Evolutionary conservation across 2,888 invertebrate species (phyloP).

Genomic region (Brachyptera risi): DNA sequence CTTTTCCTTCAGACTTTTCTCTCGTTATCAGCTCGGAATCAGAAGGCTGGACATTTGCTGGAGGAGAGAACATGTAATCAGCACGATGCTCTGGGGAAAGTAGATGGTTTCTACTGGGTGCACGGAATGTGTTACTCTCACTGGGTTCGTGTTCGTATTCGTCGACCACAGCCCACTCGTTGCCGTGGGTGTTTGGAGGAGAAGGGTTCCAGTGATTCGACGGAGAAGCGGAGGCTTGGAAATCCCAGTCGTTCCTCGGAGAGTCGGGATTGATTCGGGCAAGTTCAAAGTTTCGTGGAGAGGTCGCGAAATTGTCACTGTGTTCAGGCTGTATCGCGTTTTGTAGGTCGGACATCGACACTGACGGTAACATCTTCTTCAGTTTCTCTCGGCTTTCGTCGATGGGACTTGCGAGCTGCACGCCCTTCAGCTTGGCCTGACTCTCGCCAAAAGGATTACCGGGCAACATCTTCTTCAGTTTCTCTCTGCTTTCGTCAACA

Average conservation of each 20-base stretch:
- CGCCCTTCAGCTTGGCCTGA: no score
- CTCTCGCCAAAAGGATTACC: no score
- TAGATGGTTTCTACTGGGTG: background rate
- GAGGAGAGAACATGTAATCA: background rate
- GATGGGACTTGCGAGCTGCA: no score
- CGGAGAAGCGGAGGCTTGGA: background rate
- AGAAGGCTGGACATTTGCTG: no score
- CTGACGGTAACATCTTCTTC: slow-evolving; percentile 13
- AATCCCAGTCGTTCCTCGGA: background rate
- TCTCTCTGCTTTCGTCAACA: no score
- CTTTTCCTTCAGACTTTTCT: slow-evolving; percentile 15
- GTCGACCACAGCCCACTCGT: background rate
- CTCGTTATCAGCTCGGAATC: slow-evolving; percentile 4
- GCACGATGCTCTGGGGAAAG: background rate
- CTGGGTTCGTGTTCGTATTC: background rate
- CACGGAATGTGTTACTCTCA: background rate
- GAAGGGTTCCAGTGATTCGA: slow-evolving; percentile 7
- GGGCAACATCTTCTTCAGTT: no score
- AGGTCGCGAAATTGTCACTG: no score
- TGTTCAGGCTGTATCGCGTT: no score
- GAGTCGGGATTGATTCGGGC: background rate
- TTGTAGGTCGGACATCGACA: no score
- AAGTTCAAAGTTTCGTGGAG: background rate
- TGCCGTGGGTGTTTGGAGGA: background rate
- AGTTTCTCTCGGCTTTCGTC: slow-evolving; percentile 25